Percentiles rank a stretch among this genome's conserved stretches.
Evolutionary conservation across 2,113 vertebrate genomes (phyloP).

Genomic region (Paralichthys olivaceus): DNA sequence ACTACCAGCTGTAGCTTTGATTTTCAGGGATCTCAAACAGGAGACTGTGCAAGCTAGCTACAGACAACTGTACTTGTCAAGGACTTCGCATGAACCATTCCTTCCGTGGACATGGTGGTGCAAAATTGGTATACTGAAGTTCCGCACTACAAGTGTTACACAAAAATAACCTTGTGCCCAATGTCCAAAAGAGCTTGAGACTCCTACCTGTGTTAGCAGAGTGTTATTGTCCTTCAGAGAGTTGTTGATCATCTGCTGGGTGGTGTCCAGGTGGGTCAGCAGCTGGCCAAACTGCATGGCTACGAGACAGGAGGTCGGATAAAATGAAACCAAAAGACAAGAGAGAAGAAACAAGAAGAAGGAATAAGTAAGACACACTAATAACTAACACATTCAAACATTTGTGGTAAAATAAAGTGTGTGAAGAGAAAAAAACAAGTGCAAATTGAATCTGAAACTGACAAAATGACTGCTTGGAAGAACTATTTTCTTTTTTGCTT

Average conservation of each 20-base stretch:
- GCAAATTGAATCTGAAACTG: constrained; percentile 7
- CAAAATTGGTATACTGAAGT: no score
- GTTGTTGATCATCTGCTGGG: constrained; percentile 92
- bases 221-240: constrained; percentile 90
- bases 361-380: not conserved
- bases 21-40: no score
- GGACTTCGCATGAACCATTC: no score
- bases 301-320: constrained; percentile 42
- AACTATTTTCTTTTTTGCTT: constrained; percentile 15
- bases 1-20: no score
- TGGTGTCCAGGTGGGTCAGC: constrained; percentile 92
- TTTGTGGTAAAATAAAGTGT: not conserved
- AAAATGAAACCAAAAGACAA: not conserved
- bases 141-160: no score
- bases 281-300: constrained; percentile 94
- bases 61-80: no score
- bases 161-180: no score
- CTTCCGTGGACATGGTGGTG: no score
- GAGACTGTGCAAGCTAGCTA: no score
- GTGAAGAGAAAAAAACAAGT: not conserved
- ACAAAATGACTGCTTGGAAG: constrained; percentile 6
- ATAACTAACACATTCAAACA: not conserved
- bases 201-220: constrained; percentile 87
- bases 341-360: not conserved
- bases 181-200: constrained; percentile 1